These are phyloP conservation scores for Hirtodrosophila cameraria DNA, from an alignment of 2,888 invertebrate species.

Conservation along the genomic window DNA sequence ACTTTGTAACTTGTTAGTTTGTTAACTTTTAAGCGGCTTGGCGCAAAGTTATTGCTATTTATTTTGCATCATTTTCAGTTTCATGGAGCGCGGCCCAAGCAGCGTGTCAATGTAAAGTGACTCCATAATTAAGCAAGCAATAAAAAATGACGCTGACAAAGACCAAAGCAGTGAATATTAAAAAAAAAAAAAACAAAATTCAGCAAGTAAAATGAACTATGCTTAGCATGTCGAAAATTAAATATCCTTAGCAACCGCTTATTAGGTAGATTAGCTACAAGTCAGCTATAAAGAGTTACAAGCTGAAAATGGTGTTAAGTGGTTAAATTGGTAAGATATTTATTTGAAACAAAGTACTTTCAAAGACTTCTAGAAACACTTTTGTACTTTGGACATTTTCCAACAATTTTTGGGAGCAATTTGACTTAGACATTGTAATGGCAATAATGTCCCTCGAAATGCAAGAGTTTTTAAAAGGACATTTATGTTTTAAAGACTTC, in stretches of 20 bases:
- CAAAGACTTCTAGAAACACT: no score
- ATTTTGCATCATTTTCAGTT: constrained; percentile 74
- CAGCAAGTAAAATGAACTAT: constrained; percentile 7
- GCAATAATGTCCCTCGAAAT: no score
- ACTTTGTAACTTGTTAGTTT: constrained; percentile 69
- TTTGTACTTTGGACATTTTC: no score
- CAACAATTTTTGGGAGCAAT: no score
- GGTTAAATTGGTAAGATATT: no score
- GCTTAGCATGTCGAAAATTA: background rate
- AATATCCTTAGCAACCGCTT: background rate
- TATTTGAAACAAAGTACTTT: no score
- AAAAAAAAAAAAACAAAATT: constrained; percentile 6
- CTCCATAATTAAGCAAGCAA: constrained; percentile 74
- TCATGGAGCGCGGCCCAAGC: constrained; percentile 38
- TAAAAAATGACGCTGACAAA: constrained; percentile 61
- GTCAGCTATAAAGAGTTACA: no score
- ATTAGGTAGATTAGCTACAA: no score
- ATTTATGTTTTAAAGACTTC: no score
- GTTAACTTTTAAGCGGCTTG: constrained; percentile 78
- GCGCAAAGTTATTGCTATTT: constrained; percentile 73
- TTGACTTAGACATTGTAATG: no score
- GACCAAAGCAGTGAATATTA: constrained; percentile 7
- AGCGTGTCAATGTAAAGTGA: constrained; percentile 74
- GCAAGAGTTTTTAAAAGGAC: no score
- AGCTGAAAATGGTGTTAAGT: no score